Evolutionary conservation across 2,888 invertebrate genomes (phyloP), one percentile per base, ranked within the genome.

Genomic region (Euclidia mi): DNA sequence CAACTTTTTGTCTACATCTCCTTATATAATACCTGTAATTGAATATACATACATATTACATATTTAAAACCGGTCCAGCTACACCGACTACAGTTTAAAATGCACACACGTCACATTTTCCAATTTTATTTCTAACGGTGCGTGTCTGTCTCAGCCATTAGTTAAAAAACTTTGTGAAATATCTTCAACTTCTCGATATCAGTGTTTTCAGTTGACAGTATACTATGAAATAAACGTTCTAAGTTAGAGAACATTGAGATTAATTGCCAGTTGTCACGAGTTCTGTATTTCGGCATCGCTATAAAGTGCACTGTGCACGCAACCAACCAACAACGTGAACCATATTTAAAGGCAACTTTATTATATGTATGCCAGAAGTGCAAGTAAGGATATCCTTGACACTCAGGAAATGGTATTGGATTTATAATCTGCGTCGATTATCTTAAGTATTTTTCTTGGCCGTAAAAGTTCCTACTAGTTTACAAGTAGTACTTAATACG

Each of bases 241-340:
- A 68, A 75, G 70, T 76, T 75, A 56, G 59, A 71, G 71, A 76
- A 67, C 64, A 77, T 76, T 78, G 71, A 79, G 78, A 78, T 79
- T 81, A 84, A 88, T 84, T 75, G 79, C 71, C 53, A 64, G 65
- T 76, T 64, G 74, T 65, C 86, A 85, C 82, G 86, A 78, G 70
- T 47, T 32, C 18, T 10, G 49, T 56, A 65, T 72, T 71, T 72
- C 64, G 64, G 65, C 46, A 65, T 65, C 58, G 14, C 48, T 58
- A 55, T 59, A 52, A 69, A 71, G 63, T 56, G 59, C 58, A 77
- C 51, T 43, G 63, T 58, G 68, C 82, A 79, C 74, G 76, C 76
- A 73, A 76, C 63, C 52, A 58, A n/a, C n/a, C n/a, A n/a, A n/a
- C n/a, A n/a, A 58, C 56, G 56, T 66, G 73, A 71, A 75, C 70